Percentiles rank a stretch among this genome's conserved stretches.
Evolutionary conservation across 1,140 invertebrate genomes (phyloP).

Genomic region (Calephelis virginiensis): DNA sequence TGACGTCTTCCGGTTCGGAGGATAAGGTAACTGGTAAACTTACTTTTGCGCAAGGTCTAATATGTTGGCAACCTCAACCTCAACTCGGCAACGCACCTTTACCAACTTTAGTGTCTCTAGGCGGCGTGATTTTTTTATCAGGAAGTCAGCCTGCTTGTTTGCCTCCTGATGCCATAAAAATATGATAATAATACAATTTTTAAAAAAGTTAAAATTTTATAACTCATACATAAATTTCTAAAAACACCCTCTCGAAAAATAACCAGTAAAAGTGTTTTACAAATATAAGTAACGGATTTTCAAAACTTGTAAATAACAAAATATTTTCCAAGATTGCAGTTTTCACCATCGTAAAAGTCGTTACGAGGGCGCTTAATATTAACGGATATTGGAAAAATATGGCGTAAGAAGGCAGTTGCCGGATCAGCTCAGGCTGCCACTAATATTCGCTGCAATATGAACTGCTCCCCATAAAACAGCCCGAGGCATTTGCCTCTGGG

Average conservation of each 20-base stretch:
- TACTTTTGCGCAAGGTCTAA: too few relatives aligned
- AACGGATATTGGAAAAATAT: constrained; percentile 64
- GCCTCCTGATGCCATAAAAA: too few relatives aligned
- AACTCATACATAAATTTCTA: neutral
- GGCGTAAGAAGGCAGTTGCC: constrained; percentile 51
- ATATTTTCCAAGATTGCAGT: constrained; percentile 13
- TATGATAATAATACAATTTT: too few relatives aligned
- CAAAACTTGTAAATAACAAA: neutral
- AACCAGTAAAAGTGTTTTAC: neutral
- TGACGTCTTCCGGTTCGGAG: too few relatives aligned
- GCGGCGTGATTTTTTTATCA: too few relatives aligned
- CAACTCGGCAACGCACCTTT: too few relatives aligned
- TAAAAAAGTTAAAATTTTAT: too few relatives aligned
- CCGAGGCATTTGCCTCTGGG: constrained; percentile 36
- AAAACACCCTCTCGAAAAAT: neutral
- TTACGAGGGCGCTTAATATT: constrained; percentile 47
- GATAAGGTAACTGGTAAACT: too few relatives aligned
- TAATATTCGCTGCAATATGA: constrained; percentile 62
- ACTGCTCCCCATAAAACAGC: constrained; percentile 52
- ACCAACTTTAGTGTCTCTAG: too few relatives aligned
- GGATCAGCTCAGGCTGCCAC: constrained; percentile 53
- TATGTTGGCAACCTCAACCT: too few relatives aligned
- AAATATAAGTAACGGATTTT: neutral
- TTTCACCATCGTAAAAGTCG: constrained; percentile 44
- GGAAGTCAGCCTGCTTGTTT: too few relatives aligned